A percentile compares a stretch with the other conserved stretches of the same genome.
Conservation (phyloP, 1,140 invertebrate species). For the Penaeus japonicus region DNA sequence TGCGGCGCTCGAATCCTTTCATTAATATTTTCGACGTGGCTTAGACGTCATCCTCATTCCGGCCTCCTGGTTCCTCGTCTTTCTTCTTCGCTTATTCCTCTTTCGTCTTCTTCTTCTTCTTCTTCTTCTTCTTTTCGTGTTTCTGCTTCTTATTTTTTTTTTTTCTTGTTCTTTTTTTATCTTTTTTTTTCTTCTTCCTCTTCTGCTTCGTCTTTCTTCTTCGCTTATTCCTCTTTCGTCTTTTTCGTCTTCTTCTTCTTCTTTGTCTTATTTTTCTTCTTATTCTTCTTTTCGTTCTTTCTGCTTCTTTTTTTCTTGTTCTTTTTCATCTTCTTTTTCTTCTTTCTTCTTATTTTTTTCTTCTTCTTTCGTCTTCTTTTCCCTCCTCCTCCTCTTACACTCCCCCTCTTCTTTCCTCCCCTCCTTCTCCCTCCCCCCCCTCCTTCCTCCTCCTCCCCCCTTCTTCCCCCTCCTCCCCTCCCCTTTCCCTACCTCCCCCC, state of each 20-base stretch:
- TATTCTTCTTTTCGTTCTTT: background rate
- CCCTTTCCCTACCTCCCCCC: too few relatives aligned
- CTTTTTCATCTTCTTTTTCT: background rate
- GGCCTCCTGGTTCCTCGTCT: background rate
- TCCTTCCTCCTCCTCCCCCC: too few relatives aligned
- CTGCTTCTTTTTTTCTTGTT: background rate
- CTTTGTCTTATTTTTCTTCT: background rate
- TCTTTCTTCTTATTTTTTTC: background rate
- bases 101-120: too few relatives aligned
- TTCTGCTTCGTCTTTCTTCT: background rate
- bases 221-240: background rate
- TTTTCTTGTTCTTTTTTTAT: background rate
- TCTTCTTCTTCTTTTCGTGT: too few relatives aligned
- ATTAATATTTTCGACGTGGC: too few relatives aligned
- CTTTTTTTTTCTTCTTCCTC: background rate
- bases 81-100: background rate
- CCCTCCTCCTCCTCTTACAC: background rate
- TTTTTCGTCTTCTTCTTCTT: background rate
- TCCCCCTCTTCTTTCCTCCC: too few relatives aligned
- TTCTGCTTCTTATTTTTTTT: too few relatives aligned
- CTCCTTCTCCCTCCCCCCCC: background rate
- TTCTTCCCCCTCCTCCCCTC: background rate
- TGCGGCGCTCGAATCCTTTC: too few relatives aligned
- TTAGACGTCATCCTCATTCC: background rate
- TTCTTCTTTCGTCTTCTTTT: background rate